phyloP scores from a whole-genome alignment of 2,113 vertebrate genomes.

The Myxocyprinus asiaticus region DNA sequence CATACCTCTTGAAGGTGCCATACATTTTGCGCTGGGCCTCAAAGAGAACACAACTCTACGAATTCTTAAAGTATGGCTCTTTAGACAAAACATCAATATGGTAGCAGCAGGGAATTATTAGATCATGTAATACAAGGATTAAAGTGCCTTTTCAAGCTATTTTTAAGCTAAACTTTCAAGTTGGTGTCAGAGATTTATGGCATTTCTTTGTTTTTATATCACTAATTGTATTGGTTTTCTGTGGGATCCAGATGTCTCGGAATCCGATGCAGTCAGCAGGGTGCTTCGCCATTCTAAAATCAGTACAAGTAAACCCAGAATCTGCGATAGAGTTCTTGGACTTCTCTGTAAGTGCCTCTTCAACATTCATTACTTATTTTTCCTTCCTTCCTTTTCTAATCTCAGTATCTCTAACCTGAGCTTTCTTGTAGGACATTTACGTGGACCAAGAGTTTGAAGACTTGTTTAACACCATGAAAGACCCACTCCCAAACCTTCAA shows the following conservation, averaged over 20 bases:
- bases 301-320: conserved; percentile 72
- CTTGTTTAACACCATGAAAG: conserved; percentile 69
- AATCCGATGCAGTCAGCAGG: conserved; percentile 81
- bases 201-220: no score
- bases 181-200: no score
- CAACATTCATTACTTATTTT: background rate
- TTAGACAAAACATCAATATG: conserved; percentile 23
- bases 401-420: background rate
- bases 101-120: no score
- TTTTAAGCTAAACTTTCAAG: background rate
- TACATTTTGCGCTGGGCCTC: conserved; percentile 76
- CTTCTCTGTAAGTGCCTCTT: conserved; percentile 73
- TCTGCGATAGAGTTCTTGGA: conserved; percentile 76
- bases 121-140: conserved; percentile 46
- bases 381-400: no score
- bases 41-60: conserved; percentile 81
- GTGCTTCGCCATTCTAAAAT: conserved; percentile 76
- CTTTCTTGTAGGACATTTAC: conserved; percentile 70
- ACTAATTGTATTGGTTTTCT: no score
- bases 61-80: conserved; percentile 75
- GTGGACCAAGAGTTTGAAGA: conserved; percentile 80
- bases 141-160: conserved; percentile 33
- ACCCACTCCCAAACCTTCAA: conserved; percentile 68
- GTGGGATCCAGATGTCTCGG: conserved; percentile 72
- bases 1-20: conserved; percentile 77